Percentiles rank a stretch among this genome's conserved stretches.
Conservation (phyloP, 2,797 vertebrate genomes). For the Micromesistius poutassou region DNA sequence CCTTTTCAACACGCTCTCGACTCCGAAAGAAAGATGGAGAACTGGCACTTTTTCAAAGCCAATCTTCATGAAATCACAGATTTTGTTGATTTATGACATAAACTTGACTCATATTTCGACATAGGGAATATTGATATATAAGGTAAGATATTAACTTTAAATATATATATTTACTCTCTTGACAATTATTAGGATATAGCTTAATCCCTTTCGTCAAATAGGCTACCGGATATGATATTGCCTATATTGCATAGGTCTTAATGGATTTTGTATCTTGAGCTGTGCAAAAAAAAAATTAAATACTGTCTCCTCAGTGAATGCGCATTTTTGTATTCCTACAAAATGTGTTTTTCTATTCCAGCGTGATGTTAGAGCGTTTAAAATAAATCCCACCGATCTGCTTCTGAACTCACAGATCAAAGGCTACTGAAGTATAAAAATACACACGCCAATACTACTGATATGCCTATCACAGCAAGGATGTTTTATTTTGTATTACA, state of each 20-base stretch:
- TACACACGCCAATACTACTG: neutral
- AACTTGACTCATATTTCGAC: constrained; percentile 25
- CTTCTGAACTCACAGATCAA: neutral
- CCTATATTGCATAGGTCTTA: neutral
- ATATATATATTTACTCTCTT: neutral
- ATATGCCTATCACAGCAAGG: neutral
- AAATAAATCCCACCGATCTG: neutral
- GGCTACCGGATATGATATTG: neutral
- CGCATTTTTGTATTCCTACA: neutral
- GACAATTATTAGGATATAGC: neutral
- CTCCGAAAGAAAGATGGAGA: constrained; percentile 64
- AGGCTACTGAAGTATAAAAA: neutral
- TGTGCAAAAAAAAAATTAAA: neutral
- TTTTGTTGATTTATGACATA: constrained; percentile 63
- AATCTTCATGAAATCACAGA: constrained; percentile 48
- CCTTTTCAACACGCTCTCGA: constrained; percentile 50
- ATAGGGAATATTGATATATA: constrained; percentile 45
- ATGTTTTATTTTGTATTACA: neutral
- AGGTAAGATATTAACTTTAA: constrained; percentile 55
- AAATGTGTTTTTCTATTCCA: neutral
- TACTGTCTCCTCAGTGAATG: neutral
- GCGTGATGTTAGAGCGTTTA: neutral
- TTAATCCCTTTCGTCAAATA: neutral
- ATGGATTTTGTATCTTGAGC: neutral
- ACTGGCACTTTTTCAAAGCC: constrained; percentile 61